These are phyloP conservation scores for Gymnothorax reevesii DNA, from an alignment of 2,797 vertebrate genomes.

Conservation along the genomic window DNA sequence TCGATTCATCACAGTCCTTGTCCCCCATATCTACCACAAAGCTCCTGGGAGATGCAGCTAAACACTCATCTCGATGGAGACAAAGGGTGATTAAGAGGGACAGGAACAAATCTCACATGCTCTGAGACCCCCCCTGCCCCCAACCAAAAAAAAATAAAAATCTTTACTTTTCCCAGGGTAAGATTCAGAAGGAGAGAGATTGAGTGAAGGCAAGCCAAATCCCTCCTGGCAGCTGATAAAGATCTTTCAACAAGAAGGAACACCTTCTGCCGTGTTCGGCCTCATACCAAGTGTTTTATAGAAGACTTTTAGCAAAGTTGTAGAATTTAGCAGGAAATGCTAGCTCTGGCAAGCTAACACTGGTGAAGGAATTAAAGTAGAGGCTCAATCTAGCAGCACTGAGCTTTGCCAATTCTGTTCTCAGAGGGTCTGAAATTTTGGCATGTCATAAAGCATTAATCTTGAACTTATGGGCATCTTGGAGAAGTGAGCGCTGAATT, in stretches of 20 bases:
- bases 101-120: not conserved
- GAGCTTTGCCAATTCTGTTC: not conserved
- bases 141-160: not conserved
- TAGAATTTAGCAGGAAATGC: not conserved
- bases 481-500: constrained; percentile 2
- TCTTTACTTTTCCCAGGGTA: not conserved
- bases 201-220: not conserved
- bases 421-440: not conserved
- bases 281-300: constrained; percentile 40
- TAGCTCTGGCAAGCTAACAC: not conserved
- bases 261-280: constrained; percentile 48
- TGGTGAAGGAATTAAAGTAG: not conserved
- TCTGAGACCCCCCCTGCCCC: not conserved
- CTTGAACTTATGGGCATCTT: not conserved
- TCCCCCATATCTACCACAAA: constrained; percentile 19
- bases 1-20: constrained; percentile 61
- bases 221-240: constrained; percentile 43
- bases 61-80: not conserved
- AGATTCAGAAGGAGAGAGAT: not conserved
- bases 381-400: not conserved
- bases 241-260: constrained; percentile 55
- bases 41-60: not conserved
- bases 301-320: not conserved
- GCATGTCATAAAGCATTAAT: not conserved
- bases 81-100: not conserved